Conservation (phyloP, 2,888 invertebrate genomes). For the Caradrina kadenii region DNA sequence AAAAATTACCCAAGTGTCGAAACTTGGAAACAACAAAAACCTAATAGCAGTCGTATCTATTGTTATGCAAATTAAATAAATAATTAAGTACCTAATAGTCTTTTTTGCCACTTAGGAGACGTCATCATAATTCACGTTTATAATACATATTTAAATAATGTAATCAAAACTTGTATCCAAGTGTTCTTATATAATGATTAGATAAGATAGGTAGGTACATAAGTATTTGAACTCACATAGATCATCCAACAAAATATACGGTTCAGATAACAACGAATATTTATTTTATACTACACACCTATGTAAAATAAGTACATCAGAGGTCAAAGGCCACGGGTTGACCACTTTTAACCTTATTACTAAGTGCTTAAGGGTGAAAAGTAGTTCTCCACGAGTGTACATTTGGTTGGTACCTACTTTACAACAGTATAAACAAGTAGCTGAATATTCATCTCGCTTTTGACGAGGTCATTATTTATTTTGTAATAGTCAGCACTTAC, state of each 20-base stretch:
- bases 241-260: constrained; percentile 6
- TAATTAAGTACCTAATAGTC: constrained; percentile 17
- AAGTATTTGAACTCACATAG: neutral
- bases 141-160: neutral
- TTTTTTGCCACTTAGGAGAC: neutral
- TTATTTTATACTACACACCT: no score
- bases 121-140: neutral
- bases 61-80: constrained; percentile 11
- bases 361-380: no score
- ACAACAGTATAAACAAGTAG: neutral
- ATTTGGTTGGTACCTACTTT: neutral
- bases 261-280: neutral
- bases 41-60: constrained; percentile 5
- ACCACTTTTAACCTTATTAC: no score
- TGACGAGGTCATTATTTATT: constrained; percentile 4
- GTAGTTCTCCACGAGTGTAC: no score
- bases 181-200: constrained; percentile 4
- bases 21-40: constrained; percentile 4
- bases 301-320: neutral
- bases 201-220: constrained; percentile 6
- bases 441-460: constrained; percentile 26
- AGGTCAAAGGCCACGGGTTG: no score
- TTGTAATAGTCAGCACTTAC: neutral
- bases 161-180: constrained; percentile 17
- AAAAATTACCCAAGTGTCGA: neutral